These are phyloP conservation scores for Leucophenga montana DNA, from an alignment of 2,888 invertebrate species.

Conservation along the genomic window DNA sequence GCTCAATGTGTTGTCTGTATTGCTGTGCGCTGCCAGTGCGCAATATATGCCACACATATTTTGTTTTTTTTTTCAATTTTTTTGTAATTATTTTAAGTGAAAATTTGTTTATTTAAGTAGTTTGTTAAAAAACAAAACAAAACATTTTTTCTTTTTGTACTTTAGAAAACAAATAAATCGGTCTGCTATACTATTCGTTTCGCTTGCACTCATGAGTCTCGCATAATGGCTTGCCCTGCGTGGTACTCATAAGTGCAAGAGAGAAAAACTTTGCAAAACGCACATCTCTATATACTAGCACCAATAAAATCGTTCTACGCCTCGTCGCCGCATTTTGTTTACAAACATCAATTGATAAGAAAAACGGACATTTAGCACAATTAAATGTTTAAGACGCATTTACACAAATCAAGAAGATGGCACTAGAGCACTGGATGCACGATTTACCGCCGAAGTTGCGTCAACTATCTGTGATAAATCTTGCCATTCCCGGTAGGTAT, in stretches of 20 bases:
- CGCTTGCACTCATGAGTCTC: too few relatives aligned
- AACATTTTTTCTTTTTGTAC: neutral
- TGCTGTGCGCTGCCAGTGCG: neutral
- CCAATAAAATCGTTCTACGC: too few relatives aligned
- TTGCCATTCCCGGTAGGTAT: slow-evolving; percentile 83
- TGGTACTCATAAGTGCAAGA: too few relatives aligned
- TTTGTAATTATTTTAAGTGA: neutral
- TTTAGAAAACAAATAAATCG: neutral
- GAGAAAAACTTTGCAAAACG: too few relatives aligned
- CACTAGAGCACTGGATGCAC: slow-evolving; percentile 81
- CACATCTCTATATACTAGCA: too few relatives aligned
- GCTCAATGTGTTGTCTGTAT: neutral
- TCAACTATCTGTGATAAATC: slow-evolving; percentile 78
- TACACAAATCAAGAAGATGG: slow-evolving; percentile 39
- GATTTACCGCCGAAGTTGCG: slow-evolving; percentile 77
- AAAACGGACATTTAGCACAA: neutral
- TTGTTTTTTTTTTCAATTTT: neutral
- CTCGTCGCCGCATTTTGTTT: neutral
- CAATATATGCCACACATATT: slow-evolving; percentile 24
- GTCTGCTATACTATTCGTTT: too few relatives aligned
- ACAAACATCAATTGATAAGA: neutral
- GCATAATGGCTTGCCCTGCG: too few relatives aligned
- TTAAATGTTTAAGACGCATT: neutral
- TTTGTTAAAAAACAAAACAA: neutral
- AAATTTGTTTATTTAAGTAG: neutral